Evolutionary conservation across 23 tunicate species (phyloP).

Genomic region (Botrylloides violaceus): DNA sequence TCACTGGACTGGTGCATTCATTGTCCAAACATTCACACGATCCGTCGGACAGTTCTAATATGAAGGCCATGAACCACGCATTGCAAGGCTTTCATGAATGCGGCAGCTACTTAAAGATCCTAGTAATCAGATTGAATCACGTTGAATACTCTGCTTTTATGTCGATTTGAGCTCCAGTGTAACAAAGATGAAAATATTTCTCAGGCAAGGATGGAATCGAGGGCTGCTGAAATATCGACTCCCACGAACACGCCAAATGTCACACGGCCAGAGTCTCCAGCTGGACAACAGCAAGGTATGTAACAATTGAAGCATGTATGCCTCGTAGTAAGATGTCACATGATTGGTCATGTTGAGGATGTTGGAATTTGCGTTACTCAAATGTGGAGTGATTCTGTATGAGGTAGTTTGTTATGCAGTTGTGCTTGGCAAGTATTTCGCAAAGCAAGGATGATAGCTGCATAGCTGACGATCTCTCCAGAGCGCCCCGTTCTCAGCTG

Average conservation of each 20-base stretch:
- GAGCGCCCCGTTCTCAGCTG: slow-evolving; percentile 20
- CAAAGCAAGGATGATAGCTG: slow-evolving; percentile 52
- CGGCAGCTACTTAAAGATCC: no score
- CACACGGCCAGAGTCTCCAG: slow-evolving; percentile 84
- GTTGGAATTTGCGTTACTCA: not conserved
- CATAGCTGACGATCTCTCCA: slow-evolving; percentile 53
- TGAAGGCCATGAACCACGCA: no score
- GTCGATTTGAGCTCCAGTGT: no score
- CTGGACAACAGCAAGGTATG: slow-evolving; percentile 5
- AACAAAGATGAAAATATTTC: no score
- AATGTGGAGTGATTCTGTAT: slow-evolving; percentile 4
- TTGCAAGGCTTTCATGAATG: no score
- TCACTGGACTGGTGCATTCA: no score
- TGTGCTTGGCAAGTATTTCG: slow-evolving; percentile 19
- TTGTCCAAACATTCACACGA: no score
- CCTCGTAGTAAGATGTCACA: not conserved
- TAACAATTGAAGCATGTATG: not conserved
- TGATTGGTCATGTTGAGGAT: not conserved
- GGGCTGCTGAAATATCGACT: slow-evolving; percentile 46
- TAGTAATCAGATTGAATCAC: no score
- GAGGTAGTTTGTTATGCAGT: slow-evolving; percentile 99
- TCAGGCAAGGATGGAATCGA: slow-evolving; percentile 18
- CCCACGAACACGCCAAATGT: slow-evolving; percentile 90
- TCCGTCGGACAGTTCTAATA: no score
- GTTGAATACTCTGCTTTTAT: no score